Base-by-base conservation (phyloP, 2,888 invertebrate species). In the Pristionchus fissidentatus region DNA sequence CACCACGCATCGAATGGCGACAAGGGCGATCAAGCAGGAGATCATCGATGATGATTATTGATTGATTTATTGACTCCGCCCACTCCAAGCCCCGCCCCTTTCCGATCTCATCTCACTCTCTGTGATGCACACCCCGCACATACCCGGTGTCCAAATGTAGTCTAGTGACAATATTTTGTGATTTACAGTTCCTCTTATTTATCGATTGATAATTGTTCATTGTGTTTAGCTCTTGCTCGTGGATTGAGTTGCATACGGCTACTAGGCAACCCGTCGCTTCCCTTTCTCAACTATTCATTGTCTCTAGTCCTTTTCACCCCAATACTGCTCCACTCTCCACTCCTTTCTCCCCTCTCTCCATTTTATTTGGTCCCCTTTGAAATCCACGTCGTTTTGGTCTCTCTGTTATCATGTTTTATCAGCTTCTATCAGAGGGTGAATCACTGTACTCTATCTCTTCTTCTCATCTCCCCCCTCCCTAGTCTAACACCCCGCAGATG, bases 221-320 rank as follows among this genome's bases (percentile, higher is more conserved):
- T 22, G 41, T 70, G 8, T 70, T 38, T 26, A 38, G 43, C 43
- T 1, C 41, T 26, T 41, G 70, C 70, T 41, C 70, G 70, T 38
- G 41, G 41, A 70, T 41, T 60, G 29, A n/a, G n/a, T 43, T n/a
- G n/a, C n/a, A n/a, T n/a, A n/a, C n/a, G n/a, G n/a, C 41, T 70
- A 41, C 70, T 70, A 70, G 70, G 70, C 70, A 70, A 70, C 70
- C n/a, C 26, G n/a, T n/a, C 41, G 22, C 66, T 38, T 32, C 32
- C 62, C 22, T 41, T 29, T 66, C 29, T 41, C 5, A n/a, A n/a
- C n/a, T 41, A 19, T 13, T 66, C 66, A 57, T 66, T 66, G 38
- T 19, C 19, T 22, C 57, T 26, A 10, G 15, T 13, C 62, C 62
- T 5, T 66, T 38, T 7, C 38, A 38, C 38, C 38, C 62, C 62